phyloP scores from a whole-genome alignment of 2,888 invertebrate genomes.

The Eurytoma californica region DNA sequence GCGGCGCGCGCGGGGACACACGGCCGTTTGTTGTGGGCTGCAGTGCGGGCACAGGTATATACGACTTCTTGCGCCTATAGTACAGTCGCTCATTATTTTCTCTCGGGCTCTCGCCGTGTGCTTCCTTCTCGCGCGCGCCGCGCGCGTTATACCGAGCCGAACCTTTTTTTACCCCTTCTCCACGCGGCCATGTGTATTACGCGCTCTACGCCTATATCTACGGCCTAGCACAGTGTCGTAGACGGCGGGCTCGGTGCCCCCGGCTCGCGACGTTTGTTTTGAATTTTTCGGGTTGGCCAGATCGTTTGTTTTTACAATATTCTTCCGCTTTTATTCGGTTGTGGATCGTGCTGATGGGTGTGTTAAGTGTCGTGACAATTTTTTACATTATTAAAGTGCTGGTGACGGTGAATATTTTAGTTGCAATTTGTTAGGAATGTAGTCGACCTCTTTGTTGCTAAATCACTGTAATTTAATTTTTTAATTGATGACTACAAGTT shows the following conservation, averaged over 20 bases:
- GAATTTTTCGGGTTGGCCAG: no score
- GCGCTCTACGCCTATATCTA: neutral
- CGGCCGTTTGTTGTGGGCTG: conserved; percentile 1
- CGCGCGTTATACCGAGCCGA: conserved; percentile 20
- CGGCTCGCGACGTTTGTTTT: neutral
- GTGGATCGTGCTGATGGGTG: no score
- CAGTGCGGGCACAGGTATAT: neutral
- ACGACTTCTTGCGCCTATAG: conserved; percentile 17
- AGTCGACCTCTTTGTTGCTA: no score
- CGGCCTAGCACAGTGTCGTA: conserved; percentile 4
- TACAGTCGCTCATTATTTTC: conserved; percentile 45
- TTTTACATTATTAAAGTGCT: no score
- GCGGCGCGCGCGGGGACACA: neutral
- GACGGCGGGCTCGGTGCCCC: neutral
- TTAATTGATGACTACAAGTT: no score
- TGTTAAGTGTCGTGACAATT: no score
- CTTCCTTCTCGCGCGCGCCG: conserved; percentile 8
- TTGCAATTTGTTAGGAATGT: no score
- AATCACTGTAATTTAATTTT: no score
- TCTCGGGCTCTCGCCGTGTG: conserved; percentile 26
- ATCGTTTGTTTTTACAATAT: no score
- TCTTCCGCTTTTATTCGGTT: no score
- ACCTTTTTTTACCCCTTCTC: conserved; percentile 56
- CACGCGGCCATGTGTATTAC: neutral
- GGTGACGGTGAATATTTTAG: no score